Percentiles rank a stretch among this genome's conserved stretches.
Conservation (phyloP, 2,113 vertebrate species). For the Natator depressus region DNA sequence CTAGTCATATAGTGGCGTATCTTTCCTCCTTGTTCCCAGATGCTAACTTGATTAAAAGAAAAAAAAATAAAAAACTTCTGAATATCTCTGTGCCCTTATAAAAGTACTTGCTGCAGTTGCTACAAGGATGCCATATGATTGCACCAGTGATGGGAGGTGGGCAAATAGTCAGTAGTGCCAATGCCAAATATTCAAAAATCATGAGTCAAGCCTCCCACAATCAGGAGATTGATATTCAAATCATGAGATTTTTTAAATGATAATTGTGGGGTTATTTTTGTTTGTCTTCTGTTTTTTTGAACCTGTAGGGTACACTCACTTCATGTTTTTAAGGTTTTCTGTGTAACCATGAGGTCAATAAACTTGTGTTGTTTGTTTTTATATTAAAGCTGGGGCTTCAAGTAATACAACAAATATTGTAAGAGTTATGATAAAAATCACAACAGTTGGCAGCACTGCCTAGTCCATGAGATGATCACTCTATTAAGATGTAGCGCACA, state of each 20-base stretch:
- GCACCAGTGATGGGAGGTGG: not conserved
- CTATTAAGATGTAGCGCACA: not conserved
- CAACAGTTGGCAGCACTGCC: not conserved
- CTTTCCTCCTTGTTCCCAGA: not conserved
- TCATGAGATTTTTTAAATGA: accelerated
- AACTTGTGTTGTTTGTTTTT: not conserved
- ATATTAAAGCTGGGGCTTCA: not conserved
- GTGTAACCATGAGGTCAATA: not conserved
- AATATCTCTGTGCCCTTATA: not conserved
- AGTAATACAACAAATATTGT: not conserved
- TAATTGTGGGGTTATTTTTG: not conserved
- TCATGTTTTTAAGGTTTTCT: not conserved
- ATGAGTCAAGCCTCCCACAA: not conserved
- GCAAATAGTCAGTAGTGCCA: not conserved
- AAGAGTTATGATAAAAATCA: not conserved
- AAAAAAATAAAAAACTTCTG: not conserved
- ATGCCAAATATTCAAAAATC: not conserved
- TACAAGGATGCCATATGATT: not conserved
- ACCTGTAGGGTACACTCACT: not conserved
- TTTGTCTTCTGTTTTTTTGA: not conserved
- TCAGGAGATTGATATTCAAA: not conserved
- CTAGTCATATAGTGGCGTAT: not conserved
- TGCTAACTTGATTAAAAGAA: accelerated
- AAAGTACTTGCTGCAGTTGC: not conserved
- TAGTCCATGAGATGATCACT: not conserved